Evolutionary conservation across 2,888 invertebrate genomes (phyloP).

Genomic region (Ornithoptera priamus): DNA sequence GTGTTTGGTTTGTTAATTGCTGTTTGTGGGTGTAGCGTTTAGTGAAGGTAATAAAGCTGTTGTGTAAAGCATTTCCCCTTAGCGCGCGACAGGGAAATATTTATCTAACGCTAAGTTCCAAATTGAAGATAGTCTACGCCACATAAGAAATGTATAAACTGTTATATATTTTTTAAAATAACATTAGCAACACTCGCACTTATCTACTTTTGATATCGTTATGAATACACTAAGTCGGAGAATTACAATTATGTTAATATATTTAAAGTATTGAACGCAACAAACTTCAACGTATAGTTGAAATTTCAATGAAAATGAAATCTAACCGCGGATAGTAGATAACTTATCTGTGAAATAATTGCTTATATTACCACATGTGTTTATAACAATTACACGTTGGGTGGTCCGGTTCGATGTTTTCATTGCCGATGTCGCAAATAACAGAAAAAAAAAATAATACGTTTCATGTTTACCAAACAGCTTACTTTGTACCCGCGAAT

Average conservation of each 20-base stretch:
- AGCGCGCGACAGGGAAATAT: slow-evolving; percentile 27
- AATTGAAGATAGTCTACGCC: slow-evolving; percentile 7
- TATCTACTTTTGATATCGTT: background rate
- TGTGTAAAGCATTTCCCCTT: slow-evolving; percentile 29
- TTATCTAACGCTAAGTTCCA: slow-evolving; percentile 26
- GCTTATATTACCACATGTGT: slow-evolving; percentile 53
- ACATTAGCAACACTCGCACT: background rate
- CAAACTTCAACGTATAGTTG: slow-evolving; percentile 32
- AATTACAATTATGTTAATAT: slow-evolving; percentile 19
- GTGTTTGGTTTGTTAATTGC: slow-evolving; percentile 35
- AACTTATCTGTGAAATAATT: slow-evolving; percentile 56
- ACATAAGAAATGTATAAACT: background rate
- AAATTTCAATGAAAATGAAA: slow-evolving; percentile 36
- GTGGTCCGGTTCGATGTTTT: slow-evolving; percentile 45
- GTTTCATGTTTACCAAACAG: slow-evolving; percentile 56
- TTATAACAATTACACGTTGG: slow-evolving; percentile 43
- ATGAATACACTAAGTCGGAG: slow-evolving; percentile 5
- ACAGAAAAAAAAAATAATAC: slow-evolving; percentile 39
- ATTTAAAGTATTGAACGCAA: slow-evolving; percentile 11
- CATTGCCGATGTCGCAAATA: slow-evolving; percentile 43
- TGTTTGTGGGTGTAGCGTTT: slow-evolving; percentile 32
- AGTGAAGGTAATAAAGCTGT: slow-evolving; percentile 31
- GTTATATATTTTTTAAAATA: background rate
- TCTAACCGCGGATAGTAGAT: slow-evolving; percentile 44
- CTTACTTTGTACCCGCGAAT: slow-evolving; percentile 44